phyloP scores from a whole-genome alignment of 2,113 vertebrate species.

The Corydoras sp. region DNA sequence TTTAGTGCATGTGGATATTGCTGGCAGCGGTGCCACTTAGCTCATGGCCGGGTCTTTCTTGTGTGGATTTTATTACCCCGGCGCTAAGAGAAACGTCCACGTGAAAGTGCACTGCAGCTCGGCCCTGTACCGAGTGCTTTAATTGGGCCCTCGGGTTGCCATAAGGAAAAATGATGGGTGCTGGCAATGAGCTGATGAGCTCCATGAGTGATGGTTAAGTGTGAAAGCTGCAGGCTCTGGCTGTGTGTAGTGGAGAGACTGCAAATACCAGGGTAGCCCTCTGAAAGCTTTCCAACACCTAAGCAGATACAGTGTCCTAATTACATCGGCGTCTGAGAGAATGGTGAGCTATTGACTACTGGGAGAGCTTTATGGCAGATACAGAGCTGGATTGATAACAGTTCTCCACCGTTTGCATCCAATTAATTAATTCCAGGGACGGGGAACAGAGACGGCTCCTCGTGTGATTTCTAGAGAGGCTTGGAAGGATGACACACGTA shows the following conservation, averaged over 20 bases:
- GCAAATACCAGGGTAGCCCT: conserved; percentile 3
- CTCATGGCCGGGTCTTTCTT: conserved; percentile 1
- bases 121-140: conserved; percentile 18
- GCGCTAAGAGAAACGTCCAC: conserved; percentile 33
- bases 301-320: conserved; percentile 66
- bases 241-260: conserved; percentile 9
- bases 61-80: conserved; percentile 13
- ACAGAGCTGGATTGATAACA: conserved; percentile 63
- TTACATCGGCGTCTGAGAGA: conserved; percentile 53
- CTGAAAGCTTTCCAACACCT: conserved; percentile 43
- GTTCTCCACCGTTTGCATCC: conserved; percentile 62
- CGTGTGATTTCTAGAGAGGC: conserved; percentile 52
- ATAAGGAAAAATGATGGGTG: conserved; percentile 39
- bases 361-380: conserved; percentile 62
- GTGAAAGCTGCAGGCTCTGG: conserved; percentile 24
- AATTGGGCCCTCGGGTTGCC: conserved; percentile 38
- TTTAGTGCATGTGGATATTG: background rate
- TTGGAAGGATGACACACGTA: background rate
- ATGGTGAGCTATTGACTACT: conserved; percentile 59
- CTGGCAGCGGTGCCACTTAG: conserved; percentile 7
- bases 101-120: conserved; percentile 8
- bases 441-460: conserved; percentile 61
- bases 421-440: conserved; percentile 70
- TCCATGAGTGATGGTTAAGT: conserved; percentile 31
- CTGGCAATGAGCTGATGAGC: conserved; percentile 31